Evolutionary conservation across 1,140 invertebrate genomes (phyloP).

Genomic region (Pectinophora gossypiella): DNA sequence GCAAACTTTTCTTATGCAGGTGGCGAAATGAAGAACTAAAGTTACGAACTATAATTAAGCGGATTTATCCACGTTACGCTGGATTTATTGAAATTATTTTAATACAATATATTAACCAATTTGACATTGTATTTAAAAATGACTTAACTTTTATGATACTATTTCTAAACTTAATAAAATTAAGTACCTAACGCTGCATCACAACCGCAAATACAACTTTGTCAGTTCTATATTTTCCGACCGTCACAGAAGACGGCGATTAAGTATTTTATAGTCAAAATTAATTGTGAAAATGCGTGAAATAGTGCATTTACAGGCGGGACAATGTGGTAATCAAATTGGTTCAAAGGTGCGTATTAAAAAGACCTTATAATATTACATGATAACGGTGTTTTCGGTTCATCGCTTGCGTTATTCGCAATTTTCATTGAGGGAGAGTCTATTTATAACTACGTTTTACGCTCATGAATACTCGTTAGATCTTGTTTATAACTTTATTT

Average conservation of each 20-base stretch:
- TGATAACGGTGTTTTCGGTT: conserved; percentile 6
- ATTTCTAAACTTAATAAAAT: too few relatives aligned
- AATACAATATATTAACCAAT: too few relatives aligned
- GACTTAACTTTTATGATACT: too few relatives aligned
- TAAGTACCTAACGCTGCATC: neutral
- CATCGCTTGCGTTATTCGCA: conserved; percentile 8
- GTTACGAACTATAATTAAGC: too few relatives aligned
- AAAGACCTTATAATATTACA: neutral
- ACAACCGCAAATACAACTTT: neutral
- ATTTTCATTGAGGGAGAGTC: conserved; percentile 3
- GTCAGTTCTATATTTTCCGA: neutral
- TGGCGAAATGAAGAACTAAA: neutral
- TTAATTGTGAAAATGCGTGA: conserved; percentile 86
- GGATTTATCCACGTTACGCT: too few relatives aligned
- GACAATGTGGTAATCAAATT: conserved; percentile 97
- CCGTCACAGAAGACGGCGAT: conserved; percentile 4
- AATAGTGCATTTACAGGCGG: conserved; percentile 95
- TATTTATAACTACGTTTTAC: conserved; percentile 25
- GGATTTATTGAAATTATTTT: too few relatives aligned
- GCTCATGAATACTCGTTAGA: neutral
- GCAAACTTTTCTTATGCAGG: neutral
- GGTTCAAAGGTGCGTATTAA: conserved; percentile 88
- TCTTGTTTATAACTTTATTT: too few relatives aligned
- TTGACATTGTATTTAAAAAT: too few relatives aligned
- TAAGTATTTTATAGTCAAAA: conserved; percentile 9